phyloP scores from a whole-genome alignment of 1,140 invertebrate genomes.

The Acromyrmex charruanus region DNA sequence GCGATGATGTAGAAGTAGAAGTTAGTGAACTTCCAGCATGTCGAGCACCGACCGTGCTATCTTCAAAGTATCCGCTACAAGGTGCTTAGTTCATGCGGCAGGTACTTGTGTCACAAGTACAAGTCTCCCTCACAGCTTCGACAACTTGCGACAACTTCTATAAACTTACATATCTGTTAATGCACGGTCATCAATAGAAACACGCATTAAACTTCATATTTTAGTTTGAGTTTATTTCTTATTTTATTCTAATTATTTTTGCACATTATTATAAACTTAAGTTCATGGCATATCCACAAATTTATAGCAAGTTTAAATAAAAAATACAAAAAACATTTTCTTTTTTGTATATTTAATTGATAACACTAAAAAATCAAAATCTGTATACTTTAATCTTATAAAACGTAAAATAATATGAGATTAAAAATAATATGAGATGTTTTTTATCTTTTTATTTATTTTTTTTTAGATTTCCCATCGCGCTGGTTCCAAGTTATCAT shows the following conservation, averaged over 20 bases:
- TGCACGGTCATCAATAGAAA: background rate
- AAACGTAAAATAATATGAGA: too few relatives aligned
- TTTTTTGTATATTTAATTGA: background rate
- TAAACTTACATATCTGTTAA: constrained; percentile 44
- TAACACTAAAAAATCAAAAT: background rate
- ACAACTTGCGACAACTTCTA: constrained; percentile 50
- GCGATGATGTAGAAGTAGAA: constrained; percentile 7
- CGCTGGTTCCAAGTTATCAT: background rate
- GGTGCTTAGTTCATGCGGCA: constrained; percentile 38
- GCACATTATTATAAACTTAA: background rate
- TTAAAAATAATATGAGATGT: background rate
- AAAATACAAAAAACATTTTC: background rate
- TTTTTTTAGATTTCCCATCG: background rate
- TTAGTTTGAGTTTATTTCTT: background rate
- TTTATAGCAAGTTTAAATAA: background rate
- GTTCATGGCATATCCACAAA: background rate
- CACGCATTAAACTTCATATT: background rate
- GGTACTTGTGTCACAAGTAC: constrained; percentile 40
- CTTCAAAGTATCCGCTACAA: constrained; percentile 52
- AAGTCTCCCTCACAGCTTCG: constrained; percentile 20
- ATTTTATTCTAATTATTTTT: constrained; percentile 8
- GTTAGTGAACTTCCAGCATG: constrained; percentile 29
- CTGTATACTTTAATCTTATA: background rate
- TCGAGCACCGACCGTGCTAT: constrained; percentile 20
- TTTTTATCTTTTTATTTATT: background rate